Base-by-base conservation (phyloP, 1,140 invertebrate species). In the Anoplolepis gracilipes region DNA sequence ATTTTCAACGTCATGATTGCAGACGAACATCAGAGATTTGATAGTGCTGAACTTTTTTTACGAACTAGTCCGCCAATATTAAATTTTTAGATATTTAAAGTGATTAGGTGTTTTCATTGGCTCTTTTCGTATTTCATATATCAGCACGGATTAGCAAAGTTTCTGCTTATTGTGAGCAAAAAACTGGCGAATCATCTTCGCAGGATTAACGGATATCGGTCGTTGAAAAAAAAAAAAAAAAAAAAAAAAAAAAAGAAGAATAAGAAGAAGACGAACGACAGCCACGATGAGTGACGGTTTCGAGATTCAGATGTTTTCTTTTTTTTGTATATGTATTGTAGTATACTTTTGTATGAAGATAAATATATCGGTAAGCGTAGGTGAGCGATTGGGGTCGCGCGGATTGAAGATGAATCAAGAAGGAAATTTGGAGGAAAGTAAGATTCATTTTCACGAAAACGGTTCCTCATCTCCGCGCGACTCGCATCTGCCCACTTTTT, bases 251-350 rank as follows among this genome's bases (percentile, higher is more conserved):
- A n/a, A n/a, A n/a, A n/a, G n/a, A n/a, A n/a, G n/a, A n/a, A n/a
- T n/a, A n/a, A 53, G 6, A 28, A 36, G 36, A 77, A 57, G n/a
- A 77, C 59, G 19, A 42, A 13, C 25, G 28, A 55, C 25, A 79
- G 62, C 65, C 53, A 82, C 53, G 67, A 59, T 28, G 67, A 67
- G 53, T 36, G 67, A 25, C n/a, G 53, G 5, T 55, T 70, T 81
- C 42, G 42, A 28, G 28, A 57, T 8, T 3, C 19, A 46, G 25
- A 49, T 59, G 42, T 77, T 46, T 2, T 36, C 6, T 36, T 61
- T 90, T 90, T 91, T 93, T 94, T 94, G 94, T 95, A 93, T 91
- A 95, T 95, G 93, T 94, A 92, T 78, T 94, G 93, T 94, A 94
- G 93, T 87, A 92, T 94, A 94, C 88, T 90, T 94, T 93, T 93